Evolutionary conservation across 1,140 invertebrate species (phyloP), one percentile per base, ranked within the genome.

Genomic region (Thaumetopoea pityocampa): DNA sequence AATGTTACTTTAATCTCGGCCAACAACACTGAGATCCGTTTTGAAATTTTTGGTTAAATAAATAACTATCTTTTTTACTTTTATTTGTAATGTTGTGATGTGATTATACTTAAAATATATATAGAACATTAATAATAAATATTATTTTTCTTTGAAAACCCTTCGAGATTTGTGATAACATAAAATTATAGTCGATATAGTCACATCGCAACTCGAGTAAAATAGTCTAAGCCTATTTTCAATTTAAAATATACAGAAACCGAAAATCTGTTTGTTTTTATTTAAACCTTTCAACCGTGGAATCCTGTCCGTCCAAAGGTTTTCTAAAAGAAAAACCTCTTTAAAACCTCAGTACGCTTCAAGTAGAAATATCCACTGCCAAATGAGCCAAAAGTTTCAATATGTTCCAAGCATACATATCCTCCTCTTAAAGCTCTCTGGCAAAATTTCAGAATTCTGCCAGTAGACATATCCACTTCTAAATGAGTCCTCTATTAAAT

Each of bases 361-460:
- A 60, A 76, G 10, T 83, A 83, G 10, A 83, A 45, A 2, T 77
- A 66, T 0, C 51, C 3, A 74, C 72, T 0, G 67, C 59, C 12
- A 79, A 9, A 2, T 74, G 55, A 5, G 81, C 70, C 2, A 80
- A 71, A 71, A 1, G 58, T 72, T n/a, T 81, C 70, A 9, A 61
- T 64, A 40, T 83, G 79, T 27, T 69, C 56, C 19, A 78, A 51
- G 14, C 70, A 71, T 0, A 81, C 59, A 33, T 83, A 76, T 1
- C 76, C 74, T 5, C 79, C 79, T 37, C 79, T 59, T 23, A n/a
- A n/a, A n/a, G n/a, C n/a, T n/a, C n/a, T n/a, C n/a, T n/a, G n/a
- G n/a, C n/a, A n/a, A n/a, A n/a, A n/a, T n/a, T n/a, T n/a, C n/a
- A n/a, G n/a, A n/a, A n/a, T n/a, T n/a, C n/a, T n/a, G n/a, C n/a